Conservation (phyloP, 2,113 vertebrate genomes). For the Neomonachus schauinslandi region DNA sequence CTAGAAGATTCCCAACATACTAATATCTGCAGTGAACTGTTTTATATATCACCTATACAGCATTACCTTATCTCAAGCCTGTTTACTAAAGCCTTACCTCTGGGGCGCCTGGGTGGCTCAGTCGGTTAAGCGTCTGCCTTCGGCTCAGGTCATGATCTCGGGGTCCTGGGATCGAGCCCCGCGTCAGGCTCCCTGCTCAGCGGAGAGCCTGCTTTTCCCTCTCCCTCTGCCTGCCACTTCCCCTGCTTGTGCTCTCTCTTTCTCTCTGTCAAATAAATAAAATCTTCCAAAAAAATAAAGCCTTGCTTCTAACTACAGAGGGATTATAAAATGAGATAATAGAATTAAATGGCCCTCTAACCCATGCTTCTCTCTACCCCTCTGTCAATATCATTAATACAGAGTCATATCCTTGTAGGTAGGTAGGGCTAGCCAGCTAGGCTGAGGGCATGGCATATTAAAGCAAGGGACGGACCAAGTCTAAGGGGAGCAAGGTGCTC, state of each 20-base stretch:
- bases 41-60: background rate
- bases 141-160: background rate
- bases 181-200: background rate
- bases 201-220: background rate
- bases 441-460: background rate
- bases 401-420: background rate
- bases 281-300: background rate
- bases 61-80: background rate
- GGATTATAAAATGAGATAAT: background rate
- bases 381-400: background rate
- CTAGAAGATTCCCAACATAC: background rate
- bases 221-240: background rate
- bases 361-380: background rate
- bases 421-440: background rate
- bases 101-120: background rate
- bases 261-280: background rate
- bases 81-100: background rate
- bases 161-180: background rate
- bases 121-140: background rate
- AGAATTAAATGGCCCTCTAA: background rate
- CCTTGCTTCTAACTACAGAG: background rate
- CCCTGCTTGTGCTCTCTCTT: background rate
- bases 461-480: background rate
- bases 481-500: background rate
- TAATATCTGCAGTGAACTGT: background rate